A percentile compares a stretch with the other conserved stretches of the same genome.
These are phyloP conservation scores for Drosophila repletoides DNA, from an alignment of 1,140 invertebrate genomes.

Conservation along the genomic window DNA sequence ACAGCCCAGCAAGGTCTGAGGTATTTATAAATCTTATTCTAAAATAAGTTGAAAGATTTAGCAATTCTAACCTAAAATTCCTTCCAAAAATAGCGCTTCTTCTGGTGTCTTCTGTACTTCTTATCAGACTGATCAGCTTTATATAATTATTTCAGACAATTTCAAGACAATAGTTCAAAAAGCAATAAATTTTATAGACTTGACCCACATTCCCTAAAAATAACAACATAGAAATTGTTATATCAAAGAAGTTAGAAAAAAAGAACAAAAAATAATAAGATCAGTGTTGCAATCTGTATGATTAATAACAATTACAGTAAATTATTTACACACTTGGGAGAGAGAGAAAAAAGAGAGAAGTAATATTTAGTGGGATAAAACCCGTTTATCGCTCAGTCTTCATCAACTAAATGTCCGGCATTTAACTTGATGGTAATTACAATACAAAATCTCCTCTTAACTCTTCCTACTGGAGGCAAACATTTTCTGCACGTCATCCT, in stretches of 20 bases:
- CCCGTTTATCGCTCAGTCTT: conserved; percentile 52
- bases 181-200: conserved; percentile 5
- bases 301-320: conserved; percentile 36
- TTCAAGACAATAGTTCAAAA: no score
- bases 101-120: no score
- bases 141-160: no score
- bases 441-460: no score
- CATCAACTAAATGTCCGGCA: conserved; percentile 31
- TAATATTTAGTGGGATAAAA: conserved; percentile 26
- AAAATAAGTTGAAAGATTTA: no score
- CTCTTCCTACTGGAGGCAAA: conserved; percentile 41
- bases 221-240: neutral
- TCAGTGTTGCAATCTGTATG: conserved; percentile 21
- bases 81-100: no score
- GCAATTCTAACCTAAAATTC: no score
- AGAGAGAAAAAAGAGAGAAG: neutral
- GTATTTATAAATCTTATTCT: no score
- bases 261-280: no score
- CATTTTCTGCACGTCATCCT: conserved; percentile 62
- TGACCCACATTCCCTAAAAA: conserved; percentile 18
- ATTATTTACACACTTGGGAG: conserved; percentile 30
- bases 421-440: conserved; percentile 63
- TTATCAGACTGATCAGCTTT: no score
- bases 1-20: no score
- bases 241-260: neutral